These are phyloP conservation scores for Papilio xuthus DNA, from an alignment of 1,140 invertebrate species.

Conservation along the genomic window DNA sequence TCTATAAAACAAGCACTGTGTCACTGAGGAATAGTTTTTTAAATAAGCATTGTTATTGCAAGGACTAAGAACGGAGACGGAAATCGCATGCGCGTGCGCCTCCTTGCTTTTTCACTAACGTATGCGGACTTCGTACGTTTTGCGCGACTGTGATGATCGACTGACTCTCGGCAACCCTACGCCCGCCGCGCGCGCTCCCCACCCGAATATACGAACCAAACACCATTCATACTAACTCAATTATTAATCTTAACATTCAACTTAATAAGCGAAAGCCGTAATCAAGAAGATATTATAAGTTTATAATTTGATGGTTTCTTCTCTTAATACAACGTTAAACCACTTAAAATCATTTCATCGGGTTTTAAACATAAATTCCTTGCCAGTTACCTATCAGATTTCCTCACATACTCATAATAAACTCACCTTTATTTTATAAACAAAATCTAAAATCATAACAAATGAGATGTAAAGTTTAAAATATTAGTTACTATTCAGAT, in stretches of 20 bases:
- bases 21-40: conserved; percentile 29
- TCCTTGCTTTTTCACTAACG: conserved; percentile 28
- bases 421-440: not conserved
- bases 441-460: not conserved
- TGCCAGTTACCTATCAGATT: not conserved
- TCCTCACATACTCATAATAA: not conserved
- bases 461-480: not conserved
- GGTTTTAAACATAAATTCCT: not conserved
- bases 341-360: no score
- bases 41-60: conserved; percentile 15
- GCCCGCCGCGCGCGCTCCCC: conserved; percentile 48
- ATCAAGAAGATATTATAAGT: not conserved
- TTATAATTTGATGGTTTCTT: not conserved
- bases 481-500: not conserved
- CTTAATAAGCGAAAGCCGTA: not conserved
- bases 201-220: conserved; percentile 44
- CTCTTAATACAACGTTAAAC: not conserved
- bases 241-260: not conserved
- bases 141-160: conserved; percentile 54
- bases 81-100: conserved; percentile 38
- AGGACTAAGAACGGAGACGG: not conserved
- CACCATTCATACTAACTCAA: conserved; percentile 38
- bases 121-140: conserved; percentile 42
- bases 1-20: conserved; percentile 37
- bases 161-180: conserved; percentile 23